Evolutionary conservation across 30 jellyfish, hydroid and myxozoan genomes (phyloP), one percentile per base, ranked within the genome.

Genomic region (Cassiopea xamachana): DNA sequence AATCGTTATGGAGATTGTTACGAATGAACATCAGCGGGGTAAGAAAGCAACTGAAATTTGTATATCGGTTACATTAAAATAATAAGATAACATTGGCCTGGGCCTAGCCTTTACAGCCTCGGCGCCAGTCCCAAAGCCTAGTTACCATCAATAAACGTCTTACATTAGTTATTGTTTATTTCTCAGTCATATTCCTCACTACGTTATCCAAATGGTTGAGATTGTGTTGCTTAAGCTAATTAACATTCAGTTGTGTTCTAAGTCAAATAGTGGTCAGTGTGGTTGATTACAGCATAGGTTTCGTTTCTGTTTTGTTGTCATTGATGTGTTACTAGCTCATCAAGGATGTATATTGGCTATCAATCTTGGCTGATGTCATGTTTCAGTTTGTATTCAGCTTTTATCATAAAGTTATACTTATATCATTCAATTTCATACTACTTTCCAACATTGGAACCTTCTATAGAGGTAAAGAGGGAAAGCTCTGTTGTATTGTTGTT

Each of bases 51-150:
- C 27, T 61, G 7, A 69, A 58, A 70, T 47, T 69, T 46, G 45
- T 75, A 75, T 75, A 17, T 75, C 15, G 6, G n/a, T 2, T 1
- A 19, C 50, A 27, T 7, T 6, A 2, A 2, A 17, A 1, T 16
- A n/a, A 2, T 9, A 8, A 19, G 10, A 18, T 3, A 71, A 7
- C 55, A 27, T 27, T 71, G 80, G 94, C 50, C 77, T 88, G 86
- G 95, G 95, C 95, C 95, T 88, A 88, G 90, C 79, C 87, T 78
- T 77, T 69, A 79, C 95, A 88, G 76, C 84, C 82, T 74, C 73
- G 82, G 93, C 92, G 92, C 92, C 92, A 84, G 92, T 70, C 92
- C 92, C 77, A 84, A 60, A 82, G 90, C 90, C 90, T 82, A 82
- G 47, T 13, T 16, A 60, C 60, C 17, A 46, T 13, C 60, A 18